These are phyloP conservation scores for Calycopis cecrops DNA, from an alignment of 1,140 invertebrate species.

Conservation along the genomic window DNA sequence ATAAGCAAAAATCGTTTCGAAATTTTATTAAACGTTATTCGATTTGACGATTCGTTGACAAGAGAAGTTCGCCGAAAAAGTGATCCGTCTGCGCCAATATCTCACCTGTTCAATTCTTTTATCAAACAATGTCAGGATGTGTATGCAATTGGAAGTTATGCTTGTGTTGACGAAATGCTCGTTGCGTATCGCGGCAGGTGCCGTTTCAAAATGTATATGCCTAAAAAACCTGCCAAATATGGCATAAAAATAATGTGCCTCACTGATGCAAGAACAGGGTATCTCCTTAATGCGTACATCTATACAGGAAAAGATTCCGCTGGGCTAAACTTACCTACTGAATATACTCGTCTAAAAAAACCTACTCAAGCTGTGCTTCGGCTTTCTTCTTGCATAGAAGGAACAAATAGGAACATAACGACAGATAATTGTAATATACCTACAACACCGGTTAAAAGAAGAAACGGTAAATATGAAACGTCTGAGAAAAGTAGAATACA, in stretches of 20 bases:
- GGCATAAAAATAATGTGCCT: not conserved
- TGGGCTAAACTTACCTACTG: not conserved
- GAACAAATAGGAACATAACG: constrained; percentile 8
- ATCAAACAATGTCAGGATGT: constrained; percentile 18
- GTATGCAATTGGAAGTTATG: constrained; percentile 23
- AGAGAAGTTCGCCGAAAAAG: constrained; percentile 18
- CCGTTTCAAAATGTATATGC: constrained; percentile 60
- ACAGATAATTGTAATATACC: constrained; percentile 1
- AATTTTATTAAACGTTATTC: too few relatives aligned
- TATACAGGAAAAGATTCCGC: not conserved
- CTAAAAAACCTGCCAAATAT: constrained; percentile 12
- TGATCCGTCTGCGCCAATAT: constrained; percentile 26
- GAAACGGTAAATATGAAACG: constrained; percentile 7
- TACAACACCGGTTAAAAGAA: constrained; percentile 6
- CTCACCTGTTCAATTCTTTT: constrained; percentile 23
- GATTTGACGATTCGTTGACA: constrained; percentile 26
- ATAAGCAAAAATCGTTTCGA: constrained; percentile 26
- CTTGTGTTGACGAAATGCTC: constrained; percentile 58
- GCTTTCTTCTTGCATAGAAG: not conserved
- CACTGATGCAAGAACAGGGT: constrained; percentile 4
- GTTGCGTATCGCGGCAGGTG: constrained; percentile 48
- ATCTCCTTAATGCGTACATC: not conserved
- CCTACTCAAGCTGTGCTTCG: constrained; percentile 6
- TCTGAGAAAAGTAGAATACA: constrained; percentile 8
- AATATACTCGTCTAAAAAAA: not conserved